These are phyloP conservation scores for Ascidia mentula DNA, from an alignment of 23 tunicate genomes.

Conservation along the genomic window DNA sequence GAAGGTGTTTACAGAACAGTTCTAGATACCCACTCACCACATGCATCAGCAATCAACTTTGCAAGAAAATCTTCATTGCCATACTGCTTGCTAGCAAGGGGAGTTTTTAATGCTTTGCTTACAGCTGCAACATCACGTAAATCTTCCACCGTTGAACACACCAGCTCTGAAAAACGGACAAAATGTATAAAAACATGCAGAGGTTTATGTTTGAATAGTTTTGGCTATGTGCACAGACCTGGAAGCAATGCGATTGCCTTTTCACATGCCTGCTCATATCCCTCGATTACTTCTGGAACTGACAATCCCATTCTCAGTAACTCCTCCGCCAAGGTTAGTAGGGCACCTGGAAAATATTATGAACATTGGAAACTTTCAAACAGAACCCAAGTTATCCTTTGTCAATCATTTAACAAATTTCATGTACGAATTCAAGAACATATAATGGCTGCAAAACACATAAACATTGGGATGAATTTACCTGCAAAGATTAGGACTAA, in stretches of 20 bases:
- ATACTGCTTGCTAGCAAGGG: slow-evolving; percentile 90
- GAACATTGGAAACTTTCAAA: not conserved
- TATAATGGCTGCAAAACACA: too few relatives aligned
- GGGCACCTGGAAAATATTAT: slow-evolving; percentile 57
- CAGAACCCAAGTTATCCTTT: too few relatives aligned
- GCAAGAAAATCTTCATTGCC: slow-evolving; percentile 98
- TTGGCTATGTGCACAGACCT: slow-evolving; percentile 34
- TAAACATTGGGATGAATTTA: slow-evolving; percentile 5
- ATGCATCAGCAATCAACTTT: slow-evolving; percentile 77
- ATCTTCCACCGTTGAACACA: slow-evolving; percentile 59
- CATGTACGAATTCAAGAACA: too few relatives aligned
- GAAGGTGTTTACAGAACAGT: too few relatives aligned
- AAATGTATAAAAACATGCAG: not conserved
- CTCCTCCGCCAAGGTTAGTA: slow-evolving; percentile 88
- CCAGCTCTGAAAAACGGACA: slow-evolving; percentile 44
- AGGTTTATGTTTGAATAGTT: not conserved
- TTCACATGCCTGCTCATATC: slow-evolving; percentile 91
- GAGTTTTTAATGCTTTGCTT: slow-evolving; percentile 67
- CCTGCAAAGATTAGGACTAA: slow-evolving; percentile 91
- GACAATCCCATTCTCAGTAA: slow-evolving; percentile 95
- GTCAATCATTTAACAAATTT: too few relatives aligned
- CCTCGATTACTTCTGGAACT: slow-evolving; percentile 93
- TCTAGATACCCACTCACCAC: slow-evolving; percentile 52
- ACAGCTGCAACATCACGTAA: slow-evolving; percentile 63
- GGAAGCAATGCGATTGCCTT: slow-evolving; percentile 79